Evolutionary conservation across 1,140 invertebrate species (phyloP), one percentile per base, ranked within the genome.

Genomic region (Ladona fulva): DNA sequence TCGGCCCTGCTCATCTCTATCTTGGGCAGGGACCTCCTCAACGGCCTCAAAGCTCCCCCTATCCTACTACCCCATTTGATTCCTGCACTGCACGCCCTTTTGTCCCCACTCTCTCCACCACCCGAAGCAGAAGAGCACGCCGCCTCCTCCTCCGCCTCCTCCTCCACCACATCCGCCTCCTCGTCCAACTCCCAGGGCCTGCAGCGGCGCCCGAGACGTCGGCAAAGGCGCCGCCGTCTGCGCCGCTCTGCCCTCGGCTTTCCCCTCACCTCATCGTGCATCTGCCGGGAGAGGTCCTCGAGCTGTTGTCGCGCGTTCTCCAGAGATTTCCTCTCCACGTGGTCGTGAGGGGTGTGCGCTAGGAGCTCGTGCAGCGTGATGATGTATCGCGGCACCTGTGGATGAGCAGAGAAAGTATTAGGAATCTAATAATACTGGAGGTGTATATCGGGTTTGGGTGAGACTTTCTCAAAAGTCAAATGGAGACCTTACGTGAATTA

Each of bases 271-370:
- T 96, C 94, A 80, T 96, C 93, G 81, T 95, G 94, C 89, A 92
- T 92, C 84, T 92, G 90, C 24, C 94, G 86, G 0, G 94, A 96
- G 0, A 97, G 88, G 83, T 96, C 94, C 85, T 97, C 96, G 0
- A 97, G 86, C 83, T 97, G 94, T 81, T 93, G 92, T 79, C 93
- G 88, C 14, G 95, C 95, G 83, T 95, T 95, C 84, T 96, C 93
- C 75, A 97, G 86, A 81, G 93, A 95, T 82, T 94, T 93, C 44
- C 95, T 87, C 85, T 97, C 95, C n/a, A 97, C 95, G 85, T 97
- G 95, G 86, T 97, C 95, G 83, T 96, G 93, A 0, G 96, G 95
- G 0, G 95, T 97, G 84, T 97, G 95, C 16, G 95, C 95, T 74
- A 97, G 85, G 24, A 97, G 86, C 85, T 97, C 95, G 84, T 97